A percentile compares a stretch with the other conserved stretches of the same genome.
phyloP scores from a whole-genome alignment of 1,140 invertebrate species.

The Aplysia californica region DNA sequence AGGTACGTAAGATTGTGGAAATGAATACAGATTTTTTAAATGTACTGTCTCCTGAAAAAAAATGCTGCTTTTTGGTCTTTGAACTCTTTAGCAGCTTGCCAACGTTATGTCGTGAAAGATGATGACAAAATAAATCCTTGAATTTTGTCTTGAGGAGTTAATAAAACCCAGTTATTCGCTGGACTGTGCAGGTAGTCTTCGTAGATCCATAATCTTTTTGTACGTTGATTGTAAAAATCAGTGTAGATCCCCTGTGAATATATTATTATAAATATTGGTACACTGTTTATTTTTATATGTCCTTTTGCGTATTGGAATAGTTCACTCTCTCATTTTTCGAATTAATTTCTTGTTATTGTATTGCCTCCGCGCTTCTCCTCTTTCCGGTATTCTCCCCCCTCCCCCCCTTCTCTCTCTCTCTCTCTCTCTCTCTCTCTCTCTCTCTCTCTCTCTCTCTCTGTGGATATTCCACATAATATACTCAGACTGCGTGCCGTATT shows the following conservation, averaged over 20 bases:
- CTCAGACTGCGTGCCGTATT: neutral
- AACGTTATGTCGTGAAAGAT: too few species aligned
- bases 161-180: neutral
- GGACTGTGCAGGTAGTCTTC: neutral
- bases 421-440: neutral
- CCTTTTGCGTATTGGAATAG: neutral
- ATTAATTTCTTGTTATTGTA: neutral
- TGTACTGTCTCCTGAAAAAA: too few species aligned
- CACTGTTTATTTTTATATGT: neutral
- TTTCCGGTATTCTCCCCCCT: neutral
- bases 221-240: too few species aligned
- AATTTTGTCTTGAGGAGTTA: too few species aligned
- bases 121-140: too few species aligned
- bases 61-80: too few species aligned
- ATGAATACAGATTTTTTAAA: too few species aligned
- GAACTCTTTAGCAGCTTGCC: too few species aligned
- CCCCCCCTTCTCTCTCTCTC: neutral
- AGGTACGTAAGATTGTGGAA: too few species aligned
- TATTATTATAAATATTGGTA: too few species aligned
- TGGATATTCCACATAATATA: neutral
- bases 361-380: neutral
- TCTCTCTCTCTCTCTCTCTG: conserved; percentile 1
- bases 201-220: neutral
- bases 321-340: neutral
- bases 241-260: too few species aligned